These are phyloP conservation scores for Pangasius macronema DNA, from an alignment of 2,797 vertebrate species.

Conservation along the genomic window DNA sequence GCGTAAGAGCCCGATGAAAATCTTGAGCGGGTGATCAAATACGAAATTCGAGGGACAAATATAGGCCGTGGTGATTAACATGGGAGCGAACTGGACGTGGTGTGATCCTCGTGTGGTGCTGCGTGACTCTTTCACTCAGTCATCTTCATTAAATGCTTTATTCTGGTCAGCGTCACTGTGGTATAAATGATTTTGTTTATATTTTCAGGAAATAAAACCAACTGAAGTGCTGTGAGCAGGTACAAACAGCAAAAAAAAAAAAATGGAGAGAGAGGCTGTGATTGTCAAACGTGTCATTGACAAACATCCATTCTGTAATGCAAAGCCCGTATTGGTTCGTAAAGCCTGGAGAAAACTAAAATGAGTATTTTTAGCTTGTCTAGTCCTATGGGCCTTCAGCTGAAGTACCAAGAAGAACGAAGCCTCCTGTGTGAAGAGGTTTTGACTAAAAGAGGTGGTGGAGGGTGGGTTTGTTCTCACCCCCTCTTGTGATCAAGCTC, in stretches of 20 bases:
- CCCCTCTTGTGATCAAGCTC: slow-evolving; percentile 44
- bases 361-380: slow-evolving; percentile 40
- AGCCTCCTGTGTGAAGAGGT: slow-evolving; percentile 43
- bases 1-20: neutral
- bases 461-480: slow-evolving; percentile 12
- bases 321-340: neutral
- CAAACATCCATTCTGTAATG: neutral
- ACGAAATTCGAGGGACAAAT: neutral
- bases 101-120: neutral
- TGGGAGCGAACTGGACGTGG: neutral
- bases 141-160: neutral
- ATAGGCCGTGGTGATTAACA: neutral
- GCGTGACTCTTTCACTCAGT: neutral
- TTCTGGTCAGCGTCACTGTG: neutral
- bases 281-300: neutral
- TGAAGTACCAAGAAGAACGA: neutral
- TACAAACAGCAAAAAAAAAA: neutral
- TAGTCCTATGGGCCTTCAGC: neutral
- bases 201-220: no score
- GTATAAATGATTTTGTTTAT: neutral
- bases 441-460: slow-evolving; percentile 27
- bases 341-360: slow-evolving; percentile 38
- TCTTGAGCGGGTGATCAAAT: neutral
- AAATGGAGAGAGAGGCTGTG: neutral
- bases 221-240: neutral